These are phyloP conservation scores for Proteles cristata DNA, from an alignment of 2,113 vertebrate genomes.

Conservation along the genomic window DNA sequence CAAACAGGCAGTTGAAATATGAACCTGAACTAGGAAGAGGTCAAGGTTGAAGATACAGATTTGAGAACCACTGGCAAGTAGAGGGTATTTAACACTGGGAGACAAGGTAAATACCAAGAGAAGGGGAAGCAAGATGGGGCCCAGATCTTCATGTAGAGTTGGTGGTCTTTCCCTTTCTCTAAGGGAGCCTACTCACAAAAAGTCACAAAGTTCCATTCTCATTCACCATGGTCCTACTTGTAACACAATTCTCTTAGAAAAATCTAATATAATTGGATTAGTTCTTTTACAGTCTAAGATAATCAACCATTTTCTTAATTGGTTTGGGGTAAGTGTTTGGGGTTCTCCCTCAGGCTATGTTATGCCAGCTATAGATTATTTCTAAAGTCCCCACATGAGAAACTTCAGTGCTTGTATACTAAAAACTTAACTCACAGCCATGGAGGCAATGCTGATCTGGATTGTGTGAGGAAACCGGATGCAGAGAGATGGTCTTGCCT, in stretches of 20 bases:
- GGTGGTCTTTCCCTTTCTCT: background rate
- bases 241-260: background rate
- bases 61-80: background rate
- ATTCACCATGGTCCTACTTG: background rate
- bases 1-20: background rate
- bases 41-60: background rate
- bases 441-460: fast-evolving
- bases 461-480: no score
- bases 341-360: background rate
- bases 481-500: background rate
- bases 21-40: background rate
- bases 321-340: background rate
- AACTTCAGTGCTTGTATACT: background rate
- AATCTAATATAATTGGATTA: background rate
- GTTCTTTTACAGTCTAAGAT: background rate
- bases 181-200: background rate
- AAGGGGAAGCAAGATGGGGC: background rate
- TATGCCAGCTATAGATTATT: background rate
- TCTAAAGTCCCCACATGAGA: background rate
- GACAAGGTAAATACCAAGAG: background rate
- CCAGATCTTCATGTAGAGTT: background rate
- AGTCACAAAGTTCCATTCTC: background rate
- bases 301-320: background rate
- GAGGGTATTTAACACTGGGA: background rate
- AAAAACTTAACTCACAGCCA: background rate